These are phyloP conservation scores for Nycticryphes semicollaris DNA, from an alignment of 2,113 vertebrate genomes.

Conservation along the genomic window DNA sequence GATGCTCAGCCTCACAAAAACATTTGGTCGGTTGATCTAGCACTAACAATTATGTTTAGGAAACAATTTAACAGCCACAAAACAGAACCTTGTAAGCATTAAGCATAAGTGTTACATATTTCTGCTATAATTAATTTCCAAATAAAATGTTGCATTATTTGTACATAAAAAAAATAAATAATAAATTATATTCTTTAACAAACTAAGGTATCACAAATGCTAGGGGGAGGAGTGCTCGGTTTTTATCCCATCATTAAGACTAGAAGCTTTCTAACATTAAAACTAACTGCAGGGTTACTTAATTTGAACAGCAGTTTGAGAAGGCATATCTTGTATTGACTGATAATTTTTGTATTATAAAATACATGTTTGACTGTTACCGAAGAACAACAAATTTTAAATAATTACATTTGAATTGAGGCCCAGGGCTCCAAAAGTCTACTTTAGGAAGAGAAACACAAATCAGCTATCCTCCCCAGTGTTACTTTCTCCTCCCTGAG, in stretches of 20 bases:
- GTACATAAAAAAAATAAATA: background rate
- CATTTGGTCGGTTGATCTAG: constrained; percentile 17
- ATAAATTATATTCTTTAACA: background rate
- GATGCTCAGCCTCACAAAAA: constrained; percentile 18
- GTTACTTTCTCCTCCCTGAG: background rate
- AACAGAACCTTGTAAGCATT: constrained; percentile 23
- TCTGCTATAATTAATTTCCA: constrained; percentile 22
- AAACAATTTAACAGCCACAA: constrained; percentile 26
- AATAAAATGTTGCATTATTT: constrained; percentile 15
- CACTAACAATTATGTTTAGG: constrained; percentile 21
- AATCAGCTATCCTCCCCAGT: background rate
- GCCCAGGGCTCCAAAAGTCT: background rate
- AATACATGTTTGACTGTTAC: background rate
- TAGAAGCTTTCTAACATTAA: background rate
- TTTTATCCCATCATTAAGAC: background rate
- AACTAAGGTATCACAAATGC: background rate
- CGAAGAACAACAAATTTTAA: background rate
- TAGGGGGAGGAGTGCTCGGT: background rate
- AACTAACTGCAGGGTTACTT: background rate
- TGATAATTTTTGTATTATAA: background rate
- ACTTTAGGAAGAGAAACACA: background rate
- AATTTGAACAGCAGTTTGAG: background rate
- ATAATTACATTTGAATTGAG: background rate
- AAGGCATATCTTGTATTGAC: background rate
- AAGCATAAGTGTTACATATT: constrained; percentile 19